phyloP scores from a whole-genome alignment of 2,113 vertebrate species.

The Aleadryas rufinucha region DNA sequence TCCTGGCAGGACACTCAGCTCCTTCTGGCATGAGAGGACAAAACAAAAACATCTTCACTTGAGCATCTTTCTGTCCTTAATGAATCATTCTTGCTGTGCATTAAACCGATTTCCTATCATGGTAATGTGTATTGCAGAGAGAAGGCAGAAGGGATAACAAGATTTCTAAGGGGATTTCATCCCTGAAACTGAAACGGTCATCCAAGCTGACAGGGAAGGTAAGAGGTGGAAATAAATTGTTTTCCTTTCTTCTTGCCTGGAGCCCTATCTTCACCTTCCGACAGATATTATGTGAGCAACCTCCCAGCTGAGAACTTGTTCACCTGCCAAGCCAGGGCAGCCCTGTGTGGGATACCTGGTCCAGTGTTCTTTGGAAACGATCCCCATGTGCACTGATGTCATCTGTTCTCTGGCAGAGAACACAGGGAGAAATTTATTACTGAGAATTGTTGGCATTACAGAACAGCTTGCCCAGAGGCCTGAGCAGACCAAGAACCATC shows the following conservation, averaged over 20 bases:
- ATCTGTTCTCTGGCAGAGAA: background rate
- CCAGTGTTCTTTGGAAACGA: background rate
- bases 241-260: background rate
- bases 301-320: background rate
- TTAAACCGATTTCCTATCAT: background rate
- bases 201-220: constrained; percentile 70
- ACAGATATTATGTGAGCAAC: background rate
- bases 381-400: background rate
- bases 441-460: background rate
- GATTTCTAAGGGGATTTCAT: constrained; percentile 64
- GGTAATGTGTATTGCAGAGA: constrained; percentile 37
- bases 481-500: background rate
- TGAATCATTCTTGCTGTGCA: background rate
- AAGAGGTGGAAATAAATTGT: background rate
- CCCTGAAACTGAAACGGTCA: constrained; percentile 69
- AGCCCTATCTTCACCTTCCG: background rate
- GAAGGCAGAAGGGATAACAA: constrained; percentile 43
- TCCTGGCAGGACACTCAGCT: background rate
- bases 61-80: background rate
- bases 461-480: background rate
- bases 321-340: background rate
- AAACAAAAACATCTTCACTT: background rate
- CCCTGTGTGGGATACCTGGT: background rate
- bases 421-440: background rate
- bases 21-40: background rate